Conservation (phyloP, 2,888 invertebrate genomes). For the Amiota communis region DNA sequence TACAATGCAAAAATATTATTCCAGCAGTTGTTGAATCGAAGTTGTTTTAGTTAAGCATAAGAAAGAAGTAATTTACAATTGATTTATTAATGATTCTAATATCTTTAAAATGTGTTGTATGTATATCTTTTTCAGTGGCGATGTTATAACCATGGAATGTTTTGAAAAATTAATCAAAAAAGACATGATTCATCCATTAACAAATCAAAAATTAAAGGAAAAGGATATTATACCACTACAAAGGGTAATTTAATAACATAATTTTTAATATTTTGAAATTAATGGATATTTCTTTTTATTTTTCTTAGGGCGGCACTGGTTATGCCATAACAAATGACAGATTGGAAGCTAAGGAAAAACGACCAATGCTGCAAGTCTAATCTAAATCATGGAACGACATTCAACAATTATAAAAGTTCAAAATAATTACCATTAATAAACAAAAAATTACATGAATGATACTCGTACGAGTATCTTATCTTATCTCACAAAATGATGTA, state of each 20-base stretch:
- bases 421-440: conserved; percentile 10
- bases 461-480: too few species aligned
- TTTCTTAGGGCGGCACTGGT: conserved; percentile 90
- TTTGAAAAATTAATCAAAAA: conserved; percentile 96
- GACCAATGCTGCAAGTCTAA: conserved; percentile 89
- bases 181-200: conserved; percentile 96
- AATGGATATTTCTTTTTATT: background rate
- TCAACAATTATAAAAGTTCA: background rate
- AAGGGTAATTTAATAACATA: conserved; percentile 78
- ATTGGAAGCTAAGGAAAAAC: conserved; percentile 86
- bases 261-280: background rate
- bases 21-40: too few species aligned
- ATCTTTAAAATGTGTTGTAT: background rate
- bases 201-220: conserved; percentile 86
- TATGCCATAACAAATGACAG: conserved; percentile 90
- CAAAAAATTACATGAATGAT: conserved; percentile 1
- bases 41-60: too few species aligned
- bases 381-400: background rate
- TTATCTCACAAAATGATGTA: too few species aligned
- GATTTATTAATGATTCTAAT: conserved; percentile 4
- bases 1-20: too few species aligned
- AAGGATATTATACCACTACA: conserved; percentile 94
- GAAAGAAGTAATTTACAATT: too few species aligned
- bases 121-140: conserved; percentile 76
- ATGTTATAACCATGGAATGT: conserved; percentile 96